Conservation (phyloP, 1,140 invertebrate genomes). For the Marisa cornuarietis region DNA sequence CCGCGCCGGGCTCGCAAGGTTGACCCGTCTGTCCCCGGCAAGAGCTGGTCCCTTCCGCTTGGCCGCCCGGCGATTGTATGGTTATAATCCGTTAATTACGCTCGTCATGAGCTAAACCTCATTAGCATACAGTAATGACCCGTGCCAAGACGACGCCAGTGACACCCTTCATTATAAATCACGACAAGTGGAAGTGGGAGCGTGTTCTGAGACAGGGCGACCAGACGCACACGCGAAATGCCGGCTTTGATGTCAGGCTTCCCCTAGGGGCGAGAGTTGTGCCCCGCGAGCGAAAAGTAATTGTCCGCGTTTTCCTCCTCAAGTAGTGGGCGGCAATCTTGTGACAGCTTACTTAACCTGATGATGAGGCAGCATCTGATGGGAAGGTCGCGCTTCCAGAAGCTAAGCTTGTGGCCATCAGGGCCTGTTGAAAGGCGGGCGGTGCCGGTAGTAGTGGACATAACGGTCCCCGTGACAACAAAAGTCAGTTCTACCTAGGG, state of each 20-base stretch:
- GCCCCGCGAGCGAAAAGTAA: slow-evolving; percentile 7
- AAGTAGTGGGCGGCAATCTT: neutral
- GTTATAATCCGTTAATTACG: slow-evolving; percentile 30
- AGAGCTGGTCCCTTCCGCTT: neutral
- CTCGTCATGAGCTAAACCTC: slow-evolving; percentile 19
- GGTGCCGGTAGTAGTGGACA: too few species aligned
- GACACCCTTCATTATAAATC: slow-evolving; percentile 21
- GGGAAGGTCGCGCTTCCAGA: too few species aligned
- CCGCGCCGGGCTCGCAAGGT: neutral
- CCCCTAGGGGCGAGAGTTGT: neutral
- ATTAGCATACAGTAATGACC: slow-evolving; percentile 31
- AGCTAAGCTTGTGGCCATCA: too few species aligned
- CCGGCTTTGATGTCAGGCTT: neutral
- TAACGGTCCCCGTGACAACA: too few species aligned
- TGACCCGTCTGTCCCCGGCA: neutral
- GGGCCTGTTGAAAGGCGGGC: too few species aligned
- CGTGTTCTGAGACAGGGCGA: neutral
- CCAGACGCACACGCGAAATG: neutral
- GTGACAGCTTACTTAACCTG: too few species aligned
- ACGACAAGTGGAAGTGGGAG: slow-evolving; percentile 16
- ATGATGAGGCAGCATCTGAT: too few species aligned
- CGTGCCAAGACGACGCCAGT: neutral
- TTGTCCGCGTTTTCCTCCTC: neutral
- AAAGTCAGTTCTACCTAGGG: too few species aligned
- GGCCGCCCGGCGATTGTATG: slow-evolving; percentile 18